Base-by-base conservation (phyloP, 2,113 vertebrate species). In the Elephas maximus region DNA sequence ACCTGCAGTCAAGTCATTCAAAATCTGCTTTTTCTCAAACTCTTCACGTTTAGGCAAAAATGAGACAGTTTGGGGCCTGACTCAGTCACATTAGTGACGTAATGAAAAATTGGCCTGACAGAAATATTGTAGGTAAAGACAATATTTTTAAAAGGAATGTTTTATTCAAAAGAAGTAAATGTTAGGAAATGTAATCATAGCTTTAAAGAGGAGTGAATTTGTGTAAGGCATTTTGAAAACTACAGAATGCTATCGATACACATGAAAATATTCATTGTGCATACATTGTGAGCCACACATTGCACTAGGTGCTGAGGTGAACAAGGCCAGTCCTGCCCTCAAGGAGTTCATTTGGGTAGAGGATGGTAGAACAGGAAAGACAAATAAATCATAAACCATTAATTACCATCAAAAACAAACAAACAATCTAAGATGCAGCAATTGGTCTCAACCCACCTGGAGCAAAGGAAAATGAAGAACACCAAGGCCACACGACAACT, bases 111-210 rank as follows among this genome's bases (percentile, higher is more conserved):
- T 77, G n/a, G 63, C 60, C 94, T 91, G 71, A 91, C 33, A 88
- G 24, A 62, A 95, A 51, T 57, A 15, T 57, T 88, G 11, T 81
- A 73, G 83, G 28, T 63, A 85, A 84, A 57, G 30, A 15, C 28
- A 41, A 28, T 74, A 74, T 67, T 23, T 62, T 92, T 51, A 45
- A 41, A 86, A 88, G n/a, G 26, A 83, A 69, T 37, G 26, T 74
- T 92, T 90, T 95, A 74, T 80, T 92, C n/a, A 82, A 48, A 33
- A 91, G 51, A 23, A 90, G 90, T 53, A 26, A 69, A 87, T 45
- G 26, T 51, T 74, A 90, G 41, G 24, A 85, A 92, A 48, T 73
- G 24, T 26, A 62, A 87, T 87, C n/a, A 41, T 71, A 78, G 44
- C 10, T 71, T 62, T 41, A 6, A 20, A 48, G 53, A 90, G 48